phyloP scores from a whole-genome alignment of 2,113 vertebrate genomes.

The Strix uralensis region DNA sequence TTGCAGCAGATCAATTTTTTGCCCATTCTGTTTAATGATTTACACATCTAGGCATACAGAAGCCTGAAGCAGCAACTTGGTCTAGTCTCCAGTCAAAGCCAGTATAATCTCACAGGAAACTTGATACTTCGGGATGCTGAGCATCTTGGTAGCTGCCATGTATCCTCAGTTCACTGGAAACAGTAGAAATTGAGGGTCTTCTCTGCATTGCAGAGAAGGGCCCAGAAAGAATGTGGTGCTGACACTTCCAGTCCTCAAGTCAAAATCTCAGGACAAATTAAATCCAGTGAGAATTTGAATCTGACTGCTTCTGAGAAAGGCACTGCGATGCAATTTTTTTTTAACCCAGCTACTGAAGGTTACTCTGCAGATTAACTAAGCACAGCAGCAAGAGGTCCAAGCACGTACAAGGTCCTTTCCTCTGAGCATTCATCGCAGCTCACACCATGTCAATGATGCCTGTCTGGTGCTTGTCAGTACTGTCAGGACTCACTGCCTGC shows the following conservation, averaged over 20 bases:
- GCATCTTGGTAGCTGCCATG: neutral
- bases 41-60: neutral
- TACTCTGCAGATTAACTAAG: neutral
- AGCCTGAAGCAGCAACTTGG: neutral
- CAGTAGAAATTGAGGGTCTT: neutral
- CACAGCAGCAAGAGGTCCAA: neutral
- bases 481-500: neutral
- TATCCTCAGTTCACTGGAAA: neutral
- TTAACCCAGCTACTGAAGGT: neutral
- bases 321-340: neutral
- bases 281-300: neutral
- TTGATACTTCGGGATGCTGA: neutral
- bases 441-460: neutral
- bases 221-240: neutral
- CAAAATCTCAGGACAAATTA: neutral
- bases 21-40: neutral
- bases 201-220: neutral
- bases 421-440: neutral
- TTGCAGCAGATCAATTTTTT: neutral
- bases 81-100: neutral
- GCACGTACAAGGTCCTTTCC: neutral
- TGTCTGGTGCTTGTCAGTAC: constrained; percentile 8
- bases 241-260: neutral
- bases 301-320: neutral
- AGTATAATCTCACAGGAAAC: neutral